Evolutionary conservation across 2,113 vertebrate genomes (phyloP).

Genomic region (Pteropus alecto): DNA sequence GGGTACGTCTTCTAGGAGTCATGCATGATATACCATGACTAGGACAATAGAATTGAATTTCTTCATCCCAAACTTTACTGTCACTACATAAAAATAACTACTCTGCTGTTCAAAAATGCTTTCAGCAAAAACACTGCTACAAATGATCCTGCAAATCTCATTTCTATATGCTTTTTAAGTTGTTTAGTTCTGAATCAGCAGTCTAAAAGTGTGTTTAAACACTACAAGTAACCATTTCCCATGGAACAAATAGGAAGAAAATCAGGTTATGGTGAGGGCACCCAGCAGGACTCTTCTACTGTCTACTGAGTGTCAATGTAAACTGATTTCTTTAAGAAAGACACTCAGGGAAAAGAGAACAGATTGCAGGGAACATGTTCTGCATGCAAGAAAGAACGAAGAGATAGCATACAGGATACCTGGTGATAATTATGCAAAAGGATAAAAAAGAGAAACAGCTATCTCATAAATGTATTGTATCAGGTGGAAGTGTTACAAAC

Average conservation of each 20-base stretch:
- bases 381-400: slow-evolving; percentile 85
- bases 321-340: slow-evolving; percentile 88
- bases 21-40: slow-evolving; percentile 44
- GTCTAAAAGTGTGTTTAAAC: slow-evolving; percentile 85
- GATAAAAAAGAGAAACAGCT: slow-evolving; percentile 19
- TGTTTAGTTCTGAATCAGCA: slow-evolving; percentile 86
- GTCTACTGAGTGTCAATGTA: slow-evolving; percentile 87
- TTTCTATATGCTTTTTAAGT: slow-evolving; percentile 81
- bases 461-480: slow-evolving; percentile 74
- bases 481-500: slow-evolving; percentile 58
- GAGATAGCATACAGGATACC: slow-evolving; percentile 82
- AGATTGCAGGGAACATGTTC: slow-evolving; percentile 89
- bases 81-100: slow-evolving; percentile 76
- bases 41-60: slow-evolving; percentile 73
- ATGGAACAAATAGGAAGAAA: slow-evolving; percentile 87
- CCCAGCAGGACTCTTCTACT: slow-evolving; percentile 85
- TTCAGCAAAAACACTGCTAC: slow-evolving; percentile 74
- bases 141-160: slow-evolving; percentile 81
- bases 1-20: background rate
- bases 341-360: slow-evolving; percentile 86
- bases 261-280: slow-evolving; percentile 87
- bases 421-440: slow-evolving; percentile 84
- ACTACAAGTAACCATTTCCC: slow-evolving; percentile 84
- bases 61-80: slow-evolving; percentile 69
- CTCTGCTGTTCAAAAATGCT: slow-evolving; percentile 74